phyloP scores from a whole-genome alignment of 2,888 invertebrate species.

The Herminia tarsipennalis region DNA sequence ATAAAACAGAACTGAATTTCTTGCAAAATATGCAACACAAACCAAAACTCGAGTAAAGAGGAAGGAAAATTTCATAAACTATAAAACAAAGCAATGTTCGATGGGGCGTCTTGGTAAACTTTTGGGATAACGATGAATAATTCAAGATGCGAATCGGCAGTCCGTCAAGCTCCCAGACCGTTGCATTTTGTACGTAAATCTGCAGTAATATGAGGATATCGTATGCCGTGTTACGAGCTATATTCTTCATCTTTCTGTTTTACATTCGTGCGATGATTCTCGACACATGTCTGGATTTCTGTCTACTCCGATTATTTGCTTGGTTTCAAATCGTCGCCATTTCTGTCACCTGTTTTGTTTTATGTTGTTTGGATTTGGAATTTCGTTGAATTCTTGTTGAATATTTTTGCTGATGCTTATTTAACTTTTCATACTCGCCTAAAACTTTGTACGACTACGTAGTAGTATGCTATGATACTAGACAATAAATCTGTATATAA shows the following conservation, averaged over 20 bases:
- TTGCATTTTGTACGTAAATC: conserved; percentile 79
- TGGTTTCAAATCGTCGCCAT: conserved; percentile 20
- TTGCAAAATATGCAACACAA: conserved; percentile 34
- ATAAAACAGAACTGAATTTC: conserved; percentile 13
- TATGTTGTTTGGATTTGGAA: conserved; percentile 6
- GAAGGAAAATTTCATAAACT: conserved; percentile 67
- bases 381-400: background rate
- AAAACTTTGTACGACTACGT: too few relatives aligned
- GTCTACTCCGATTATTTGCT: conserved; percentile 40
- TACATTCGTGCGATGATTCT: conserved; percentile 53
- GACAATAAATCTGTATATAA: too few relatives aligned
- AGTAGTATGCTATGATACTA: too few relatives aligned
- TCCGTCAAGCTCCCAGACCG: conserved; percentile 73
- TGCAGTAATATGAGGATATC: conserved; percentile 68
- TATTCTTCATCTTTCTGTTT: conserved; percentile 64
- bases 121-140: conserved; percentile 77
- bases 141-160: conserved; percentile 80
- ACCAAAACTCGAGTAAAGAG: conserved; percentile 48
- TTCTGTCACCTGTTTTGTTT: conserved; percentile 20
- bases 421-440: too few relatives aligned
- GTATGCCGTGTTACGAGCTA: conserved; percentile 65
- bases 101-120: conserved; percentile 67
- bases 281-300: conserved; percentile 43
- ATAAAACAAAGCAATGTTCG: conserved; percentile 78
- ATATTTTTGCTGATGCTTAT: too few relatives aligned